Evolutionary conservation across 30 jellyfish, hydroid and myxozoan genomes (phyloP), one percentile per base, ranked within the genome.

Genomic region (Aurelia aurita complex sp. Pacific): DNA sequence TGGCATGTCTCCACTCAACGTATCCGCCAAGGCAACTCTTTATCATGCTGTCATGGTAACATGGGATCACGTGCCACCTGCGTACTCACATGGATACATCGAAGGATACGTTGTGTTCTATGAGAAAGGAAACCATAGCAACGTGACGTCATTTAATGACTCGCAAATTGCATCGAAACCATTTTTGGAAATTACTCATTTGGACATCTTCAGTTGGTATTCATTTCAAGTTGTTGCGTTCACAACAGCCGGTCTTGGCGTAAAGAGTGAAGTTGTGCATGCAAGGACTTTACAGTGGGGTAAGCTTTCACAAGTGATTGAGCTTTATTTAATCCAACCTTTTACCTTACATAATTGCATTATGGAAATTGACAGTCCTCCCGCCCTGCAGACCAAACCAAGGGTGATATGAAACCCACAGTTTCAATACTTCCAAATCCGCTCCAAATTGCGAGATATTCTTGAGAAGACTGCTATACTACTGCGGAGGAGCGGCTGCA

Each of bases 1-100:
- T 9, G 78, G 77, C 23, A 64, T 77, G 77, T 64, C 88, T 12
- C 88, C 88, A n/a, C 10, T 33, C 14, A 77, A 77, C 46, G 88
- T 77, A 1, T 13, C 77, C 40, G 79, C 88, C 14, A 43, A 18
- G 10, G 88, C 78, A 40, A 62, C 67, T 4, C 23, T 29, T 29
- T 38, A 40, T 29, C 77, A 62, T n/a, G 62, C 88, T 14, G 66
- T 77, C 78, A 62, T 77, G 78, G 88, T 77, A 9, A 33, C 77
- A 12, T 77, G 88, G 88, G 40, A 64, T 7, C 88, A 77, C 29
- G 78, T 64, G 11, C 88, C 88, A 2, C 78, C 88, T 11, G 88
- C 88, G 15, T 64, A 61, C 40, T 60, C 78, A 12, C 88, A 77
- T 61, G 88, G 88, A 16, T 62, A 29, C 43, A 62, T 77, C 77